These are phyloP conservation scores for Limnothrissa miodon DNA, from an alignment of 2,113 vertebrate genomes.

Conservation along the genomic window DNA sequence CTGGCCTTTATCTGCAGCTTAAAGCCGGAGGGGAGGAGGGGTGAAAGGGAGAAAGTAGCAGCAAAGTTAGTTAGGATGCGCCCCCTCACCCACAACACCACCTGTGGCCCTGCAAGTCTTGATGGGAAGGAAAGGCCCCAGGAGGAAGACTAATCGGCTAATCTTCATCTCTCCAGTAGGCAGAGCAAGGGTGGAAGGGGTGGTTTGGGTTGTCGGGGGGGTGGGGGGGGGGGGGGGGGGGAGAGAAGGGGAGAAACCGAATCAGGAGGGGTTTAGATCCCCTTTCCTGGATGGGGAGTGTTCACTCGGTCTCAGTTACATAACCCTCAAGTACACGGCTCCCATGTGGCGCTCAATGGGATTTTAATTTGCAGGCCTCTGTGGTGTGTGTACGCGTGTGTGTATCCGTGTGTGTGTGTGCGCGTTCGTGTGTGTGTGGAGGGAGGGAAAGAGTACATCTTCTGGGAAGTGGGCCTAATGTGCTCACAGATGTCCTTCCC, in stretches of 20 bases:
- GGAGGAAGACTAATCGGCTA: constrained; percentile 29
- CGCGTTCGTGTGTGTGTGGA: background rate
- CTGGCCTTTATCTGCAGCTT: constrained; percentile 23
- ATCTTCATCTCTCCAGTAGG: background rate
- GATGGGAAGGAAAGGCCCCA: constrained; percentile 21
- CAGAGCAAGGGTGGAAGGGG: background rate
- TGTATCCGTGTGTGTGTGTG: background rate
- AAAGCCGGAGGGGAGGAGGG: background rate
- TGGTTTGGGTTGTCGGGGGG: background rate
- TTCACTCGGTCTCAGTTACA: constrained; percentile 40
- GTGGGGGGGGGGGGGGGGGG: constrained; percentile 27
- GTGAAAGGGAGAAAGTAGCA: background rate
- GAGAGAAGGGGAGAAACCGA: background rate
- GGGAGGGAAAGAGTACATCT: constrained; percentile 28
- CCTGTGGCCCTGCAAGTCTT: constrained; percentile 27
- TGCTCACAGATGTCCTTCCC: constrained; percentile 56
- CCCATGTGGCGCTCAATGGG: constrained; percentile 51
- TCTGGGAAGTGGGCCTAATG: constrained; percentile 47
- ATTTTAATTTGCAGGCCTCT: constrained; percentile 58
- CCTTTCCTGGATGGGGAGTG: constrained; percentile 11
- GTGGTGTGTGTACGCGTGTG: constrained; percentile 23
- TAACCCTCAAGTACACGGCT: constrained; percentile 48
- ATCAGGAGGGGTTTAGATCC: background rate
- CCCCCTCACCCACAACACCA: background rate
- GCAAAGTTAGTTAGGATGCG: background rate